Conservation (phyloP, 2,888 invertebrate species). For the Caradrina clavipalpis region DNA sequence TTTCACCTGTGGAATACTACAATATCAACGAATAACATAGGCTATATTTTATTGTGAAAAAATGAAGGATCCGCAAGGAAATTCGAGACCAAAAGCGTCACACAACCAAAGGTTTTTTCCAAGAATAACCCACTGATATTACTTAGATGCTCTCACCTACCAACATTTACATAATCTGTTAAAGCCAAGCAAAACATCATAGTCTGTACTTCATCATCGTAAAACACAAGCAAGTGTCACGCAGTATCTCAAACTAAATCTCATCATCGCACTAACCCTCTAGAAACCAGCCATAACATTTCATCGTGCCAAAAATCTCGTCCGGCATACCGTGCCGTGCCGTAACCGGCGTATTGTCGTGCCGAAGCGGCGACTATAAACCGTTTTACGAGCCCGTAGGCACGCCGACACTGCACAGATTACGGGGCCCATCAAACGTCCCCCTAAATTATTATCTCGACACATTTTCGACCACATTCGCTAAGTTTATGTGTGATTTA, state of each 20-base stretch:
- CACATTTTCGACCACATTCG: conserved; percentile 66
- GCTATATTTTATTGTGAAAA: too few species aligned
- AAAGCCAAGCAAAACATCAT: neutral
- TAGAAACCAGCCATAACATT: conserved; percentile 43
- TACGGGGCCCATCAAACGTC: conserved; percentile 63
- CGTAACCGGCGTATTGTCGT: conserved; percentile 36
- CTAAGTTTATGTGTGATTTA: conserved; percentile 61
- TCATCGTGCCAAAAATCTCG: conserved; percentile 56
- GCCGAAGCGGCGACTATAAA: conserved; percentile 62
- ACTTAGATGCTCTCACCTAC: neutral
- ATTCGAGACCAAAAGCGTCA: too few species aligned
- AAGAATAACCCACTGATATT: neutral
- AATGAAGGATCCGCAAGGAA: too few species aligned
- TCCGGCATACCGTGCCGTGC: conserved; percentile 48
- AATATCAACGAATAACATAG: too few species aligned
- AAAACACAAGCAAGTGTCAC: conserved; percentile 26
- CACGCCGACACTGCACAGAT: conserved; percentile 61
- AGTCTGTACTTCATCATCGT: neutral
- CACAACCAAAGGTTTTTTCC: neutral
- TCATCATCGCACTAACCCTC: conserved; percentile 36
- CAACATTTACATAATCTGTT: neutral
- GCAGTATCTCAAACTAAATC: conserved; percentile 37
- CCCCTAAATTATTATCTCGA: conserved; percentile 67
- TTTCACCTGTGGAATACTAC: too few species aligned
- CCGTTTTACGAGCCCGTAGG: conserved; percentile 63